Conservation (phyloP, 30 jellyfish, hydroid and myxozoan genomes). For the Aurelia sp. region DNA sequence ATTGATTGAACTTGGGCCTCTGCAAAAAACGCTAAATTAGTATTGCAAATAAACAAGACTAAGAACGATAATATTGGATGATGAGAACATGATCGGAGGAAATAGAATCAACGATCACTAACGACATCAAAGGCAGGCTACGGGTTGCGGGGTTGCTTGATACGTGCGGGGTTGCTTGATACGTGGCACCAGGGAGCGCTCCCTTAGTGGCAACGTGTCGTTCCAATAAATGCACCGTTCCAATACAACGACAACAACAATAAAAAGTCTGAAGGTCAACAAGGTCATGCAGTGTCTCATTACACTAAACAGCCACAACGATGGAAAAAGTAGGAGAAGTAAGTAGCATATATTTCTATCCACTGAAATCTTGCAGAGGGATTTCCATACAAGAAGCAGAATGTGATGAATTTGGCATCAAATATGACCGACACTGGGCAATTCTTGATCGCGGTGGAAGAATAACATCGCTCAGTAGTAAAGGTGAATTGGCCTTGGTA, state of each 20-base stretch:
- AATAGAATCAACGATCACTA: too few species aligned
- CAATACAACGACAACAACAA: neutral
- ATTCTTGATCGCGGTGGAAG: slow-evolving; percentile 48
- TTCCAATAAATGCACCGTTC: too few species aligned
- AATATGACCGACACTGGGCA: slow-evolving; percentile 66
- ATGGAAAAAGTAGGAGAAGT: slow-evolving; percentile 38
- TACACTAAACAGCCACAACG: neutral
- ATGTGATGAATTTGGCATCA: slow-evolving; percentile 51
- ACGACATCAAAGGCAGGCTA: too few species aligned
- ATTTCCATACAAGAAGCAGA: slow-evolving; percentile 38
- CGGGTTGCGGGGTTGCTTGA: too few species aligned
- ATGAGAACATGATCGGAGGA: too few species aligned
- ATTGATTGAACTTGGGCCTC: slow-evolving; percentile 81
- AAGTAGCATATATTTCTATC: slow-evolving; percentile 28
- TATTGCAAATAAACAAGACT: too few species aligned
- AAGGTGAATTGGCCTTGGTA: slow-evolving; percentile 36
- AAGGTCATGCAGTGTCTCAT: neutral
- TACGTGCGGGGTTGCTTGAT: too few species aligned
- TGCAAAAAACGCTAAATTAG: neutral
- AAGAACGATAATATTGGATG: too few species aligned
- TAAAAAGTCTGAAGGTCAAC: neutral
- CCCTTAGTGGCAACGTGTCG: neutral
- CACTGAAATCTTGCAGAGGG: slow-evolving; percentile 68
- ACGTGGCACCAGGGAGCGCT: too few species aligned
- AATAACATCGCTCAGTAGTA: slow-evolving; percentile 23